Evolutionary conservation across 2,888 invertebrate genomes (phyloP).

Genomic region (Andrena bicolor): DNA sequence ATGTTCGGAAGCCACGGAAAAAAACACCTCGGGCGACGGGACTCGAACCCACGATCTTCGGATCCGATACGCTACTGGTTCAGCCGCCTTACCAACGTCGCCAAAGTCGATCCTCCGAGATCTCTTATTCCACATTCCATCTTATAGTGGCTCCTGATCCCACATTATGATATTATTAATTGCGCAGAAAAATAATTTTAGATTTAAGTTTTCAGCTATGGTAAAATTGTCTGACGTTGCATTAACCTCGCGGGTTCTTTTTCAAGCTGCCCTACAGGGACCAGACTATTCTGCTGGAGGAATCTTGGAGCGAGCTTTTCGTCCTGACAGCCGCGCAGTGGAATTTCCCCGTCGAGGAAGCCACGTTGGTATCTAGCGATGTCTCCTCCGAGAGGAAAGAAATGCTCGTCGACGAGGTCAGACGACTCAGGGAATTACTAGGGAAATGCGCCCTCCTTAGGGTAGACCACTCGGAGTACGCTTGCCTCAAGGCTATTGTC

Average conservation of each 20-base stretch:
- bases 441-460: slow-evolving; percentile 88
- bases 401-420: slow-evolving; percentile 86
- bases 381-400: slow-evolving; percentile 86
- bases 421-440: slow-evolving; percentile 88
- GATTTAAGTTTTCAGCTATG: no score
- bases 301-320: slow-evolving; percentile 94
- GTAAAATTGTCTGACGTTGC: background rate
- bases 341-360: slow-evolving; percentile 90
- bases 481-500: slow-evolving; percentile 93
- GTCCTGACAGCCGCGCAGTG: slow-evolving; percentile 93
- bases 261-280: slow-evolving; percentile 88
- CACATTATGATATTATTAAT: no score
- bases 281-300: slow-evolving; percentile 91
- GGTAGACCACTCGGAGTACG: slow-evolving; percentile 93
- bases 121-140: no score
- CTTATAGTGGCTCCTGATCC: no score
- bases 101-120: no score
- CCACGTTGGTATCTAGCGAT: slow-evolving; percentile 84
- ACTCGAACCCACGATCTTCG: no score
- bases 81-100: no score
- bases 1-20: no score
- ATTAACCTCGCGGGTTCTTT: background rate
- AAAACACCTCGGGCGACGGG: no score
- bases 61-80: no score
- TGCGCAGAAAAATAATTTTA: no score